Base-by-base conservation (phyloP, 2,797 vertebrate species). In the Clarias laeviceps region DNA sequence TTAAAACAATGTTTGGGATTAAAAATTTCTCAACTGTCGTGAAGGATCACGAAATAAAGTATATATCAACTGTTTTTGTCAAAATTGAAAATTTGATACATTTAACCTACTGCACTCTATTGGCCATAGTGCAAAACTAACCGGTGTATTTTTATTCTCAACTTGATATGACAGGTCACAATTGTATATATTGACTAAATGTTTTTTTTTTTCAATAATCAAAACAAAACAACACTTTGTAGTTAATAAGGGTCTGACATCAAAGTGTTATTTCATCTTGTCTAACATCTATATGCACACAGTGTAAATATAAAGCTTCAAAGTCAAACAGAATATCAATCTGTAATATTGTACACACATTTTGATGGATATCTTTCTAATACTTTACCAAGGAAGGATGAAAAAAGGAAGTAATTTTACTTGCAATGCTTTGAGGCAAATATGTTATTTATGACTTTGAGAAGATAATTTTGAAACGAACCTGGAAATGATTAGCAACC, bases 341-440 rank as follows among this genome's bases (percentile, higher is more conserved):
- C 27, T 24, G 4, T 78, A 61, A 22, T 59, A 34, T 34, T 2
- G 2, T 77, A 14, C 18, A 59, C 74, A 14, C 0, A 8, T 3
- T 77, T 59, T 34, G 56, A 77, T 77, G 29, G 74, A 32, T 77
- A 77, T 77, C 18, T 57, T 77, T 59, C 73, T 34, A 59, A 77
- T 14, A 77, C 9, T 34, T 57, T 22, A 32, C 17, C 8, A 77
- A 34, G 54, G 29, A 77, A 22, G 4, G 54, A 59, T 32, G 14
- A 22, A 59, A 76, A 73, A 74, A 34, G 29, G 27, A 61, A 76
- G 32, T 57, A 20, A 61, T 78, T 59, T 59, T 20, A 14, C 15
- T 73, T 8, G 45, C 15, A 17, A 27, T 27, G 29, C 15, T 77
- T 34, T 59, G 56, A 77, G 22, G 20, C 29, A 0, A 24, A 61